Base-by-base conservation (phyloP, 1,140 invertebrate genomes). In the Tetraneura akinire region DNA sequence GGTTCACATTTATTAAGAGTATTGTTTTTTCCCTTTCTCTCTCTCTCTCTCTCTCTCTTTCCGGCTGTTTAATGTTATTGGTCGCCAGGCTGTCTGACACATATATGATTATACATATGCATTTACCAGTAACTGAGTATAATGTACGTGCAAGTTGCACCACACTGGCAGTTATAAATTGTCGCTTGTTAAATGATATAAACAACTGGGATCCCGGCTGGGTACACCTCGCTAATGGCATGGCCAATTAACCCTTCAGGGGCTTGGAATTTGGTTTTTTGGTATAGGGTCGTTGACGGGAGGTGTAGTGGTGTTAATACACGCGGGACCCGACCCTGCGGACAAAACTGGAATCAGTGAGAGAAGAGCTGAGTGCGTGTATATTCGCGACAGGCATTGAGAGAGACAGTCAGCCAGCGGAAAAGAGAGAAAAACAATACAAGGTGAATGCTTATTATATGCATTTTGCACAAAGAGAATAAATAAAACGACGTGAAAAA, bases 171-270 rank as follows among this genome's bases (percentile, higher is more conserved):
- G 74, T 78, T 62, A 78, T 78, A 78, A 78, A 78, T 78, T 47
- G 74, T 78, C 74, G 32, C 74, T 62, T 62, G 74, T 78, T 78
- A 78, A 78, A 78, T 62, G 74, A 78, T 78, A 78, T 78, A 78
- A 78, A 78, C 74, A 78, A 78, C 74, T 78, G 74, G 74, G 74
- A 45, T 62, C 55, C 55, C 53, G 37, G 9, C 37, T 14, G 71
- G 47, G 53, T 55, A 76, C 53, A 76, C 74, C 74, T 78, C 74
- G 55, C 74, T 78, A 78, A 78, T 78, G 74, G 74, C 37, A 78
- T 21, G 74, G 55, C 74, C 74, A 78, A 78, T 78, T 78, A 78
- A 78, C 74, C 74, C 74, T 78, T 78, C 74, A 13, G 74, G 74
- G 53, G 14, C 53, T 23, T 14, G 74, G 53, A 76, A 76, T 62